Base-by-base conservation (phyloP, 2,113 vertebrate species). In the Thamnaconus septentrionalis region DNA sequence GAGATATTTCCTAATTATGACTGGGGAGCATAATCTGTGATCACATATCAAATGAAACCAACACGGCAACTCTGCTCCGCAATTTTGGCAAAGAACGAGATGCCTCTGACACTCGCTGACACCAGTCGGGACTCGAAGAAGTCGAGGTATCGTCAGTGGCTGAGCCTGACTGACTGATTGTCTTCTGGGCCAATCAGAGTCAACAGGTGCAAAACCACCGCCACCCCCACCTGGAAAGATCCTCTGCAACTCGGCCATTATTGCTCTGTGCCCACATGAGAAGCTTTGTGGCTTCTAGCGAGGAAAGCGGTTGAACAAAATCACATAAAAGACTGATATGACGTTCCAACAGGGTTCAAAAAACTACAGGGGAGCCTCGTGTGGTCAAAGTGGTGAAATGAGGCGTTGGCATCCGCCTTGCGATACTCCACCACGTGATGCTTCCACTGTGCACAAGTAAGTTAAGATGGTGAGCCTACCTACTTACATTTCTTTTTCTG, bases 1-100 rank as follows among this genome's bases (percentile, higher is more conserved):
- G 72, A 76, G 74, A 84, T 83, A 85, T 88, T 84, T 87, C 69
- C 73, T 80, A 87, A 88, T 85, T 83, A 88, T 76, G 80, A 87
- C 69, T 59, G 44, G 79, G 82, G 76, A 84, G 69, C 72, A 78
- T 86, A 81, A 87, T 90, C 73, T 82, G 86, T 84, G 80, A 89
- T 89, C 83, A 76, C 75, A 86, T 86, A 86, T 85, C 76, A 86
- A 80, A 85, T 82, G 73, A 82, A 86, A 81, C 82, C 76, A 76
- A 74, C 70, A 61, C 75, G 79, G 79, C 75, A 83, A 78, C 78
- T 76, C 83, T 10, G 41, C 81, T 83, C 81, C 84, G 66, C 76
- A 87, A 84, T 87, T 87, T 85, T 85, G 83, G 88, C 78, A 7
- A 72, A 72, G 81, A 80, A 79, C 75, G 76, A 84, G 78, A 85